Evolutionary conservation across 1,140 invertebrate species (phyloP), one percentile per base, ranked within the genome.

Genomic region (Zaprionus camerounensis): DNA sequence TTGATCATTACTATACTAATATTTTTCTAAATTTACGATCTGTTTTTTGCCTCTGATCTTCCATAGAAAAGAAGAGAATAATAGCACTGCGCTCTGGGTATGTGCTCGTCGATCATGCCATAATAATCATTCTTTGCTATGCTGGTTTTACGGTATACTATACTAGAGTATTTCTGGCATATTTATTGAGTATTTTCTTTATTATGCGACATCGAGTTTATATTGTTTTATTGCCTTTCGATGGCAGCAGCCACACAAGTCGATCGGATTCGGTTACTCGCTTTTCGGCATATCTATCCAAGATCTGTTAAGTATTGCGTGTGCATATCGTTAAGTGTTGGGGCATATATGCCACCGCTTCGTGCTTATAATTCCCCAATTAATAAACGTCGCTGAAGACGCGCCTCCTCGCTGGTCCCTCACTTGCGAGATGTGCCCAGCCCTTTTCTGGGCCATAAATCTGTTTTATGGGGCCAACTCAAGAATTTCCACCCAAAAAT

Each of bases 301-400:
- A 49, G 53, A 62, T 57, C 46, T 68, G 34, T 41, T 51, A 51
- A 51, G 49, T 41, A 26, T 6, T 41, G 15, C 15, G 28, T 49
- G 36, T 64, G 44, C 55, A 62, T 81, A 76, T 72, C 41, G 57
- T 24, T 20, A 53, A 67, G 71, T 41, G 38, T 31, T 57, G 78
- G 41, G 41, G 34, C 66, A 81, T 78, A 64, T 61, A 64, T 76
- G 68, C 68, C 67, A 71, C 59, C 55, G 73, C 73, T 67, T 28
- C 17, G 49, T 67, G 49, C 53, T 84, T 88, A 88, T 88, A 90
- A 88, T 88, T 88, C 76, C 57, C 77, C 76, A 90, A 90, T 90
- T 90, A 90, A 90, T 90, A 82, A 80, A 85, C 63, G 65, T 90
- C 81, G 65, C 67, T 63, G 57, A 56, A 31, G 44, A 67, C 61